Conservation (phyloP, 2,797 vertebrate genomes). For the Aselliscus stoliczkanus region DNA sequence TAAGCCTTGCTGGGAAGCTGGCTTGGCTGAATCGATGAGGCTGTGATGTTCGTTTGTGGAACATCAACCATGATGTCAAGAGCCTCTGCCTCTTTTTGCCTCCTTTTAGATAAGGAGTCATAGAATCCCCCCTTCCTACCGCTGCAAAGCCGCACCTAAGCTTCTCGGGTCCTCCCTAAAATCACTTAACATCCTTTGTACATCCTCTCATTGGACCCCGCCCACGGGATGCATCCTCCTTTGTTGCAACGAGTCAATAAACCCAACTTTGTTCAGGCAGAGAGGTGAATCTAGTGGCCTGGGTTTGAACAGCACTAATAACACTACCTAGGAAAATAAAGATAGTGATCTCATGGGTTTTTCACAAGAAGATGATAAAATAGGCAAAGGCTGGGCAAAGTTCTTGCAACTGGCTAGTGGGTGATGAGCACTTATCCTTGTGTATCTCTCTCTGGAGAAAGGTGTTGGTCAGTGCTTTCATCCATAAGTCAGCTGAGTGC, state of each 20-base stretch:
- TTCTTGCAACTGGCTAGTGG: no score
- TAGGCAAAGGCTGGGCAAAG: not conserved
- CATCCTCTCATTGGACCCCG: not conserved
- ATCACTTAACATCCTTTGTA: not conserved
- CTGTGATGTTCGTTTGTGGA: rapidly evolving
- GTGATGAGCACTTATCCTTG: no score
- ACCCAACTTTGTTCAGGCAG: not conserved
- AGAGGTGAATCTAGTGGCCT: no score
- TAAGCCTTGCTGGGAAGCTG: not conserved
- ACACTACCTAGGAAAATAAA: not conserved
- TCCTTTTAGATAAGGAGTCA: not conserved
- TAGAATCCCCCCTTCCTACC: not conserved
- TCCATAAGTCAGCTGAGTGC: not conserved
- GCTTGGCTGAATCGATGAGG: not conserved
- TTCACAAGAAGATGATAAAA: not conserved
- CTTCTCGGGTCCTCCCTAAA: not conserved
- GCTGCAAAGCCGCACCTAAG: not conserved
- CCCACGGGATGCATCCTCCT: rapidly evolving
- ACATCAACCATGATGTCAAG: no score
- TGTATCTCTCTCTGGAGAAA: not conserved
- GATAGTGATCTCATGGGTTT: not conserved
- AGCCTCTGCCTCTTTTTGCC: not conserved
- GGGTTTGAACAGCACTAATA: not conserved
- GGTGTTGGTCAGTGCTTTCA: no score
- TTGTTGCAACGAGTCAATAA: not conserved